phyloP scores from a whole-genome alignment of 2,797 vertebrate genomes.

The Chrosomus eos region DNA sequence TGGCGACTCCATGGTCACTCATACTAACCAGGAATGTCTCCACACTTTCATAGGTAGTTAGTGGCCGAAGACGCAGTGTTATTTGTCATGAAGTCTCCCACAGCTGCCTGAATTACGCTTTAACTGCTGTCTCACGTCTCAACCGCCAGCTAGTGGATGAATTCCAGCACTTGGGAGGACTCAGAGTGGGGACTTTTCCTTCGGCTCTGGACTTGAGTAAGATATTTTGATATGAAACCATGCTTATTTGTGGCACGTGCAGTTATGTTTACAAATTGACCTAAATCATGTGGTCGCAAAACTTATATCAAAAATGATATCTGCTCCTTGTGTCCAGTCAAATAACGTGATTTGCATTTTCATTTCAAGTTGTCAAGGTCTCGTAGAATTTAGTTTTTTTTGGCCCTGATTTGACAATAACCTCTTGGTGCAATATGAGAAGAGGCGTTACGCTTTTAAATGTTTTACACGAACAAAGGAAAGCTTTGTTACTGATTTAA shows the following conservation, averaged over 20 bases:
- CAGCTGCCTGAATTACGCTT: conserved; percentile 74
- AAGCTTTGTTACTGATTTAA: background rate
- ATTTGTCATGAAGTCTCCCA: conserved; percentile 65
- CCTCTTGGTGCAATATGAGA: background rate
- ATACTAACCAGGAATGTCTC: conserved; percentile 77
- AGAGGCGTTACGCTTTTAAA: background rate
- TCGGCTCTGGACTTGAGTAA: background rate
- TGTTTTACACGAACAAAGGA: background rate
- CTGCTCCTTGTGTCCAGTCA: conserved; percentile 12
- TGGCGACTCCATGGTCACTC: conserved; percentile 74
- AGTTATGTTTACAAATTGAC: conserved; percentile 25
- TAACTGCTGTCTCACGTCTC: conserved; percentile 66
- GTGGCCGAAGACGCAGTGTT: conserved; percentile 71
- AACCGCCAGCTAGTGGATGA: conserved; percentile 70
- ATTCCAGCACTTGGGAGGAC: conserved; percentile 67
- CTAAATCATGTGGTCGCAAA: conserved; percentile 16
- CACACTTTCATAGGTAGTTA: conserved; percentile 72
- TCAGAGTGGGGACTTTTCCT: conserved; percentile 51
- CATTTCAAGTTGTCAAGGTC: conserved; percentile 29
- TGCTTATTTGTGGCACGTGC: background rate
- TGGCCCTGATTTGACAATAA: background rate
- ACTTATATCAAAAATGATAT: background rate
- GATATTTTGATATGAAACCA: conserved; percentile 13
- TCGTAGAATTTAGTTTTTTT: background rate
- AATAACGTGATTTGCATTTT: conserved; percentile 43